Evolutionary conservation across 2,888 invertebrate genomes (phyloP), one percentile per base, ranked within the genome.

Genomic region (Caenorhabditis zanzibari): DNA sequence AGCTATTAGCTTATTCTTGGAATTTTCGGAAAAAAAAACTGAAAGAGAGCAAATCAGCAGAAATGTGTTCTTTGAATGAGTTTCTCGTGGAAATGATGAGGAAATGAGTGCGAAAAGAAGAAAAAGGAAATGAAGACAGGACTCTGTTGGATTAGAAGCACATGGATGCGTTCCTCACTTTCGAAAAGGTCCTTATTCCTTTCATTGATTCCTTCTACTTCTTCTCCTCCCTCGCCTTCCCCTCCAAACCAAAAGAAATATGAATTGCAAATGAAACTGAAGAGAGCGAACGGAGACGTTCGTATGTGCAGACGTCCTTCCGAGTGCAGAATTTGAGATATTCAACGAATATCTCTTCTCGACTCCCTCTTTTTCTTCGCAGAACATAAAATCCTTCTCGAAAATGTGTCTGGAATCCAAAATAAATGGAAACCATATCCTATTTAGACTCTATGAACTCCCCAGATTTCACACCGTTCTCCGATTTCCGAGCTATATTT

Each of bases 161-260:
- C 56, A 56, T 68, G 66, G 32, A 66, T 19, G 41, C 35, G 69
- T 69, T 69, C 69, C 44, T 32, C 69, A 54, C 56, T 63, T 41
- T 58, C 47, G 12, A 69, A 69, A 10, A 22, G 69, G 12, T 47
- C 35, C 38, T 54, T 47, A 24, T 26, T 28, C n/a, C n/a, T 26
- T 63, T 22, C 26, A 41, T 56, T 54, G 54, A 54, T 56, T 69
- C 58, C 24, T 32, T n/a, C 58, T n/a, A 7, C 54, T 47, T n/a
- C 47, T 10, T 47, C 47, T n/a, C 19, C 47, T 47, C n/a, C 10
- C 14, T 2, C 10, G 14, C 10, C 19, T 10, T 19, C 19, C 5
- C 19, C 19, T 19, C 1, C 2, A 16, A 28, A 14, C n/a, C n/a
- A n/a, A n/a, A 61, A 24, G 28, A 47, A 47, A 47, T 35, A 49